Conservation (phyloP, 2,113 vertebrate genomes). For the Atractosteus spatula region DNA sequence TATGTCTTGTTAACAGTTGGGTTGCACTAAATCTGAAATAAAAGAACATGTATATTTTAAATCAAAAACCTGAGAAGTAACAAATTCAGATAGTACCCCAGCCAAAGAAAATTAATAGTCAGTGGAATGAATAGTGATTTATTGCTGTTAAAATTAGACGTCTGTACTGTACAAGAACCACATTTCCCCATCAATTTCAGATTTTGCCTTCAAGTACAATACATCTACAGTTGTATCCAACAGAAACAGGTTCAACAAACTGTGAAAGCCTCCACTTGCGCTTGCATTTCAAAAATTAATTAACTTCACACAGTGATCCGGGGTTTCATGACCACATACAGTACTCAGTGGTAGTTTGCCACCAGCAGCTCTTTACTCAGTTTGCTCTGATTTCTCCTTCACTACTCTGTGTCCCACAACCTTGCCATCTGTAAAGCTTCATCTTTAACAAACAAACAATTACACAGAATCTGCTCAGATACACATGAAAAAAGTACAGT, state of each 20-base stretch:
- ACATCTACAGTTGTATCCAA: not conserved
- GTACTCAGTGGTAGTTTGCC: slow-evolving; percentile 15
- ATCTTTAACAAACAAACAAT: slow-evolving; percentile 10
- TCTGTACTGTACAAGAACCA: no score
- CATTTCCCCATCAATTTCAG: not conserved
- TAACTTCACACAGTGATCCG: slow-evolving; percentile 24
- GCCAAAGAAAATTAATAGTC: no score
- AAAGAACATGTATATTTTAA: no score
- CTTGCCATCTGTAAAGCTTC: slow-evolving; percentile 23
- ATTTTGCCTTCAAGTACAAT: not conserved
- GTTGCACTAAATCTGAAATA: no score
- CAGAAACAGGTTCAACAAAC: not conserved
- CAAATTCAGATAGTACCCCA: no score
- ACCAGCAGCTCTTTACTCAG: slow-evolving; percentile 10
- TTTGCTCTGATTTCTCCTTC: slow-evolving; percentile 15
- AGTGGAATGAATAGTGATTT: no score
- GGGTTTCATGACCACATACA: slow-evolving; percentile 12
- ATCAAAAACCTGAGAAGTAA: no score
- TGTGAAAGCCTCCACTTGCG: not conserved
- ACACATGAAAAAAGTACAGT: not conserved
- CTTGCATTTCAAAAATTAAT: slow-evolving; percentile 31
- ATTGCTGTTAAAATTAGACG: no score
- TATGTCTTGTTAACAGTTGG: no score
- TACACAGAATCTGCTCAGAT: not conserved
- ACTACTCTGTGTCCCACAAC: slow-evolving; percentile 22